Conservation (phyloP, 2,888 invertebrate species). For the Pasiphila rectangulata region DNA sequence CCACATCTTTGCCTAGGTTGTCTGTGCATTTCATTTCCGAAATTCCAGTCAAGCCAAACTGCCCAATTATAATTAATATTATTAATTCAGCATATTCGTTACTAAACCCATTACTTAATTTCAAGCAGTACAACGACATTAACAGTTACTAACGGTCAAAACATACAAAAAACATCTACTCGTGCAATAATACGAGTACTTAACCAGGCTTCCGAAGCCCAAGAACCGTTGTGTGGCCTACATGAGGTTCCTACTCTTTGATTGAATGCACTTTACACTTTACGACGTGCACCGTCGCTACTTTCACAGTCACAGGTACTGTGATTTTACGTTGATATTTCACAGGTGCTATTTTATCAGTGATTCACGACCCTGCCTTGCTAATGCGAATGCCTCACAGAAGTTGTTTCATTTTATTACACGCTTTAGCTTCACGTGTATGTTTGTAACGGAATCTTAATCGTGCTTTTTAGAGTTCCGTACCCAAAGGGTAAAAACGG, state of each 20-base stretch:
- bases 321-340: neutral
- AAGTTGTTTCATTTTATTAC: too few species aligned
- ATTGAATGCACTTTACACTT: neutral
- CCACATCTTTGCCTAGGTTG: too few species aligned
- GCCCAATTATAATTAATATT: too few species aligned
- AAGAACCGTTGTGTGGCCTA: conserved; percentile 36
- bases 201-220: conserved; percentile 25
- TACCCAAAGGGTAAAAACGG: too few species aligned
- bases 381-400: too few species aligned
- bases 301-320: neutral
- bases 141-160: conserved; percentile 15
- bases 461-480: too few species aligned
- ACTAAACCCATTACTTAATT: neutral
- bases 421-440: too few species aligned
- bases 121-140: neutral
- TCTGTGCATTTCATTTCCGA: too few species aligned
- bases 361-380: too few species aligned
- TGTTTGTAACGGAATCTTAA: too few species aligned
- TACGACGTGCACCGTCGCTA: neutral
- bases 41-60: too few species aligned
- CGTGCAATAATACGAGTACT: too few species aligned
- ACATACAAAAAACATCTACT: neutral
- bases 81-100: neutral
- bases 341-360: neutral
- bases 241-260: conserved; percentile 3